A percentile compares a stretch with the other conserved stretches of the same genome.
Conservation (phyloP, 2,113 vertebrate species). For the Passer domesticus region DNA sequence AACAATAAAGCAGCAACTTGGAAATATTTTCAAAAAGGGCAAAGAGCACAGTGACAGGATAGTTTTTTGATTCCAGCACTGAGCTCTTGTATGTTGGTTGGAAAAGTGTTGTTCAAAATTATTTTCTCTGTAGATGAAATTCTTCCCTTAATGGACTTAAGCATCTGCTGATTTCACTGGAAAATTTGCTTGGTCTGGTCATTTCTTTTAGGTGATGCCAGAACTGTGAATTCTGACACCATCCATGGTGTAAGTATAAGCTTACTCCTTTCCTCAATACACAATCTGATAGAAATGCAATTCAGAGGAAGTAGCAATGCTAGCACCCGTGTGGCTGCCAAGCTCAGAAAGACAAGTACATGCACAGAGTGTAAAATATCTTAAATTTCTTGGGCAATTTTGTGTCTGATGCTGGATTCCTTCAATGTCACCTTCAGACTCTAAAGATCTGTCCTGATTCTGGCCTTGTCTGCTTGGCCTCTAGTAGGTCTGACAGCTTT, state of each 20-base stretch:
- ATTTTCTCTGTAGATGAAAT: background rate
- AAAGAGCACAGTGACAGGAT: background rate
- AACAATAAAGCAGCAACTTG: background rate
- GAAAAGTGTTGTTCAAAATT: background rate
- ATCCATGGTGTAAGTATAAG: background rate
- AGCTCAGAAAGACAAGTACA: background rate
- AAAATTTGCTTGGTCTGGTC: background rate
- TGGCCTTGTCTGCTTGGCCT: background rate
- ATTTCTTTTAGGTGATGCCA: background rate
- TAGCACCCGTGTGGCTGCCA: background rate
- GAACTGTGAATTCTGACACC: background rate
- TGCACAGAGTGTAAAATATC: background rate
- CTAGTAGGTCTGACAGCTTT: background rate
- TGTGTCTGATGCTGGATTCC: background rate
- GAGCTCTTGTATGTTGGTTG: background rate
- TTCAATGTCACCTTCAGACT: constrained; percentile 7
- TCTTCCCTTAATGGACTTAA: background rate
- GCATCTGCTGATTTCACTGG: background rate
- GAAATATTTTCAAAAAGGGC: background rate
- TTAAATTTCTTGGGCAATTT: background rate
- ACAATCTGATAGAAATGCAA: background rate
- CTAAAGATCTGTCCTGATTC: background rate
- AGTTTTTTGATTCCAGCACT: background rate
- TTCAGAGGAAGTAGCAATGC: background rate
- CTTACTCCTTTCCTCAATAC: background rate